phyloP scores from a whole-genome alignment of 2,113 vertebrate species.

The Micronycteris hirsuta region DNA sequence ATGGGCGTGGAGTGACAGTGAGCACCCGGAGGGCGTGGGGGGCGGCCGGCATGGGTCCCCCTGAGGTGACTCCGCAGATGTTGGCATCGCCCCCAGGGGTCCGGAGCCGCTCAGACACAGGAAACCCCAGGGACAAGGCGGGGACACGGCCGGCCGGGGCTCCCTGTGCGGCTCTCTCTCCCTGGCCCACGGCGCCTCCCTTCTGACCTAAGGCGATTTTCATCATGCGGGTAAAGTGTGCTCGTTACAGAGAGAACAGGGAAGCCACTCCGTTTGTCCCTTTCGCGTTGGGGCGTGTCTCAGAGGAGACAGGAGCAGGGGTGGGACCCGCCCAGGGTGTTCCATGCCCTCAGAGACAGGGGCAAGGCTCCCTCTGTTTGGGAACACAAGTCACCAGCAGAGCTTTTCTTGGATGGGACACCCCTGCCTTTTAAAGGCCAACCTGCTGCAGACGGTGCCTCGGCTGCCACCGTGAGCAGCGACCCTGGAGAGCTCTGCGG shows the following conservation, averaged over 20 bases:
- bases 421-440: background rate
- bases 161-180: background rate
- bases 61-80: too few species aligned
- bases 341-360: background rate
- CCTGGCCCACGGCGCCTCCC: background rate
- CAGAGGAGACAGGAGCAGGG: accelerated
- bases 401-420: background rate
- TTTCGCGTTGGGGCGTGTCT: background rate
- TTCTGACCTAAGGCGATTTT: background rate
- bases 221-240: background rate
- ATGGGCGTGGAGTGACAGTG: accelerated
- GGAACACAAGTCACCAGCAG: background rate
- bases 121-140: too few species aligned
- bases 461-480: background rate
- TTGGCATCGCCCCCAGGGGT: accelerated
- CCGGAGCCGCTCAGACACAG: background rate
- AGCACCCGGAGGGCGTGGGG: accelerated
- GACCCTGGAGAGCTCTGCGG: background rate
- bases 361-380: background rate
- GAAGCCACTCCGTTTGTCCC: background rate
- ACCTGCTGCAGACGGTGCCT: background rate
- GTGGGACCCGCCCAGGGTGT: background rate
- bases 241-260: background rate
- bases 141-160: background rate
- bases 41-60: background rate